A percentile compares a stretch with the other conserved stretches of the same genome.
Evolutionary conservation across 2,797 vertebrate genomes (phyloP).

Genomic region (Nannoperca obscura): DNA sequence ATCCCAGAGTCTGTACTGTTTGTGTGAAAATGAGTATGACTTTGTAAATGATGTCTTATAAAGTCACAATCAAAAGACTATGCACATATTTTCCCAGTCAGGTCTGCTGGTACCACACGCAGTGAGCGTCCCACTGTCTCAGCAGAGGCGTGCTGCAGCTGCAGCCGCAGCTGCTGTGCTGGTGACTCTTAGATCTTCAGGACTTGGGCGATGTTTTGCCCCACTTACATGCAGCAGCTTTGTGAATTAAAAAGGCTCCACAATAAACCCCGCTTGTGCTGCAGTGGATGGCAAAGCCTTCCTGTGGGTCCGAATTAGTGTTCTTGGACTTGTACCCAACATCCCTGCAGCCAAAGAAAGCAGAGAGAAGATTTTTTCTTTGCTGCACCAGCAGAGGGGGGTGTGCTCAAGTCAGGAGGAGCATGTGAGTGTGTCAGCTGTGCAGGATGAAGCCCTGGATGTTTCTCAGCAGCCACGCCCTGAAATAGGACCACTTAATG

Average conservation of each 20-base stretch:
- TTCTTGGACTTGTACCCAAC: constrained; percentile 72
- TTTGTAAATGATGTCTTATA: constrained; percentile 22
- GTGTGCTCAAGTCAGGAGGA: constrained; percentile 74
- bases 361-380: constrained; percentile 37
- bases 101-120: constrained; percentile 56
- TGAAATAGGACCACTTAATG: constrained; percentile 17
- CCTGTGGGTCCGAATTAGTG: constrained; percentile 74
- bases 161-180: constrained; percentile 67
- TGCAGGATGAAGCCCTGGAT: constrained; percentile 38
- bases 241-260: constrained; percentile 60
- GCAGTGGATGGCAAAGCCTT: constrained; percentile 67
- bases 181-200: constrained; percentile 71
- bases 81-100: constrained; percentile 33
- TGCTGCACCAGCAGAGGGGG: constrained; percentile 82
- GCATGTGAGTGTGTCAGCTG: constrained; percentile 45
- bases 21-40: constrained; percentile 13
- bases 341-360: constrained; percentile 67
- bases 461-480: constrained; percentile 70
- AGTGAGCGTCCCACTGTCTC: constrained; percentile 53
- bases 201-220: constrained; percentile 79
- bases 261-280: constrained; percentile 64
- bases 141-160: constrained; percentile 69
- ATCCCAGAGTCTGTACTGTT: constrained; percentile 23
- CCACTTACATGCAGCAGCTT: constrained; percentile 78
- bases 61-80: constrained; percentile 16